These are phyloP conservation scores for Malthinus flaveolus DNA, from an alignment of 2,888 invertebrate species.

Conservation along the genomic window DNA sequence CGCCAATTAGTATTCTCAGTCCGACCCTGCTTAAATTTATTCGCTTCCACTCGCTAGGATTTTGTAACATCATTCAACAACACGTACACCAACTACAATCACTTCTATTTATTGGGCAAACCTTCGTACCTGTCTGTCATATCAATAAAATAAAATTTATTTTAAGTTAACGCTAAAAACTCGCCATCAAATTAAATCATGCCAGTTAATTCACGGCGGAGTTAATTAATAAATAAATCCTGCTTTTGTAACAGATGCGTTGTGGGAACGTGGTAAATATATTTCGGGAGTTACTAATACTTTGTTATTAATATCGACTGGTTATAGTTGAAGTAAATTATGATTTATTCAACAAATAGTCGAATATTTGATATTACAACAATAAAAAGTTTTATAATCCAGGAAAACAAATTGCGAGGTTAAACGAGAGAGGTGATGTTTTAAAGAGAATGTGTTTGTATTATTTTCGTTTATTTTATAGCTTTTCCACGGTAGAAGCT, in stretches of 20 bases:
- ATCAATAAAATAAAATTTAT: background rate
- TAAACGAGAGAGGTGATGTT: too few species aligned
- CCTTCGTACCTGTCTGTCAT: background rate
- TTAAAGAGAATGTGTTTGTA: too few species aligned
- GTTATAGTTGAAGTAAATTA: background rate
- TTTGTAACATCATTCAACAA: too few species aligned
- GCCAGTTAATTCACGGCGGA: background rate
- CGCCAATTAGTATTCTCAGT: too few species aligned
- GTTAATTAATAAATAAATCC: slow-evolving; percentile 2
- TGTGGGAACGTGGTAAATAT: background rate
- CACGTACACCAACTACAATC: background rate
- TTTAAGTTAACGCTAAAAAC: background rate
- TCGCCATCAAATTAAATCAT: background rate
- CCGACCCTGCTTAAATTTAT: too few species aligned
- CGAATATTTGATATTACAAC: too few species aligned
- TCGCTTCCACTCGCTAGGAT: too few species aligned
- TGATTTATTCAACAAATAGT: background rate
- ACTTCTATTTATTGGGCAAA: background rate
- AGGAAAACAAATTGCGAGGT: too few species aligned
- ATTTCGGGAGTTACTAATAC: background rate
- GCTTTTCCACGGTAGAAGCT: too few species aligned
- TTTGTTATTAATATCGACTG: background rate
- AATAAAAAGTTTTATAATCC: too few species aligned
- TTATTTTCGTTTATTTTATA: too few species aligned
- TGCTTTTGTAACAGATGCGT: slow-evolving; percentile 3